These are phyloP conservation scores for Drosophila limbata DNA, from an alignment of 2,888 invertebrate genomes.

Conservation along the genomic window DNA sequence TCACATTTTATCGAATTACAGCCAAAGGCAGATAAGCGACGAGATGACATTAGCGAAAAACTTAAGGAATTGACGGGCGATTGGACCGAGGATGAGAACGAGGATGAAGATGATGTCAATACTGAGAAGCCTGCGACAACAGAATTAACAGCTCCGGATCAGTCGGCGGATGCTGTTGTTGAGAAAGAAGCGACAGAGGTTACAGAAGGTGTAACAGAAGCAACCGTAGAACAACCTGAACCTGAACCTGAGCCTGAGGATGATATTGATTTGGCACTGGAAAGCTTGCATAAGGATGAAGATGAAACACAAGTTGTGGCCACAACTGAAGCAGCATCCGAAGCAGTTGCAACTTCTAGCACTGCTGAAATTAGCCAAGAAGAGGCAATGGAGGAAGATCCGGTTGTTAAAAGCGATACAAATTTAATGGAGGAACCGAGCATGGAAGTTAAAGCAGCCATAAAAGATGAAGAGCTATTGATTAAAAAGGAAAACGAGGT, in stretches of 20 bases:
- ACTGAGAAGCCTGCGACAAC: slow-evolving; percentile 40
- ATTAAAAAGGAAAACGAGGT: slow-evolving; percentile 47
- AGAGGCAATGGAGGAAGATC: slow-evolving; percentile 18
- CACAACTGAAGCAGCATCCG: slow-evolving; percentile 13
- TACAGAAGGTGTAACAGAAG: slow-evolving; percentile 15
- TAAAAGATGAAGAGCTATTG: slow-evolving; percentile 8
- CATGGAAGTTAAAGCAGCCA: slow-evolving; percentile 5
- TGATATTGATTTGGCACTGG: slow-evolving; percentile 77
- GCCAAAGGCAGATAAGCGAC: slow-evolving; percentile 67
- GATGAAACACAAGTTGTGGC: slow-evolving; percentile 49
- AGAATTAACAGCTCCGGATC: slow-evolving; percentile 59
- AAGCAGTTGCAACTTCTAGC: slow-evolving; percentile 25
- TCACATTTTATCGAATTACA: slow-evolving; percentile 19
- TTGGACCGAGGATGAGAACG: slow-evolving; percentile 85
- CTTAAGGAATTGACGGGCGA: slow-evolving; percentile 84
- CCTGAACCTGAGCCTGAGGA: slow-evolving; percentile 70
- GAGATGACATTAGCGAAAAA: slow-evolving; percentile 83
- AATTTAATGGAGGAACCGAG: slow-evolving; percentile 18
- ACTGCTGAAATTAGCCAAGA: slow-evolving; percentile 37
- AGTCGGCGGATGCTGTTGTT: slow-evolving; percentile 52
- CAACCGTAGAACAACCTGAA: slow-evolving; percentile 40
- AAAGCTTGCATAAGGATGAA: slow-evolving; percentile 75
- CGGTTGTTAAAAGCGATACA: slow-evolving; percentile 20
- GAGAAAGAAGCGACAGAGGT: slow-evolving; percentile 26
- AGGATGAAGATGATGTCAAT: slow-evolving; percentile 66